Evolutionary conservation across 2,888 invertebrate species (phyloP), one percentile per base, ranked within the genome.

Genomic region (Oeneis ivallda): DNA sequence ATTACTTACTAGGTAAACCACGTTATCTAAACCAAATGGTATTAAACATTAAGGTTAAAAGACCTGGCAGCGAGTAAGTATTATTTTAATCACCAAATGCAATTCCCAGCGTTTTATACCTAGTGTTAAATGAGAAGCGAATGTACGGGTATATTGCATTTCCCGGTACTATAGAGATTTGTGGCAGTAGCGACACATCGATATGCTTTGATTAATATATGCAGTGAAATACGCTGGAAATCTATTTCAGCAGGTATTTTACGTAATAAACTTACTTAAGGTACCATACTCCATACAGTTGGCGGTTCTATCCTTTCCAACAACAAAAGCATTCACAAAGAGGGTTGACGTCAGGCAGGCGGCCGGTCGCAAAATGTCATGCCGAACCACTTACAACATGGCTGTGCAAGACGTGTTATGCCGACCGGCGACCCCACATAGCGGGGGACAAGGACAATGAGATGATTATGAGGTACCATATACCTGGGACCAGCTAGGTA

Each of bases 41-140:
- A n/a, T n/a, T n/a, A n/a, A n/a, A n/a, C 4, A 50, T 10, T 26
- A 26, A 11, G 26, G 26, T 26, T 50, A 26, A 15, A 50, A 50
- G 32, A 32, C 32, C 13, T 13, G 50, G 50, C 26, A 32, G 13
- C 11, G 7, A 6, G 26, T 32, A 13, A 4, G 50, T 50, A 54
- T 54, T 54, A 54, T 54, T 54, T 54, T 15, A 54, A 54, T 39
- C 17, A 54, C 54, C 39, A 39, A 39, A 54, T 39, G 54, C 37
- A 54, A 54, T 54, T 54, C 10, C 17, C 9, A 19, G 49, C 49
- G 39, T 39, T 39, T n/a, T 39, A 54, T 10, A n/a, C n/a, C n/a
- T n/a, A 39, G 54, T 37, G 17, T 54, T 54, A 39, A 54, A 54
- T 54, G 54, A 39, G 54, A 39, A 37, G 17, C 39, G 39, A 39